Conservation (phyloP, 2,797 vertebrate genomes). For the Tragopan temminckii region DNA sequence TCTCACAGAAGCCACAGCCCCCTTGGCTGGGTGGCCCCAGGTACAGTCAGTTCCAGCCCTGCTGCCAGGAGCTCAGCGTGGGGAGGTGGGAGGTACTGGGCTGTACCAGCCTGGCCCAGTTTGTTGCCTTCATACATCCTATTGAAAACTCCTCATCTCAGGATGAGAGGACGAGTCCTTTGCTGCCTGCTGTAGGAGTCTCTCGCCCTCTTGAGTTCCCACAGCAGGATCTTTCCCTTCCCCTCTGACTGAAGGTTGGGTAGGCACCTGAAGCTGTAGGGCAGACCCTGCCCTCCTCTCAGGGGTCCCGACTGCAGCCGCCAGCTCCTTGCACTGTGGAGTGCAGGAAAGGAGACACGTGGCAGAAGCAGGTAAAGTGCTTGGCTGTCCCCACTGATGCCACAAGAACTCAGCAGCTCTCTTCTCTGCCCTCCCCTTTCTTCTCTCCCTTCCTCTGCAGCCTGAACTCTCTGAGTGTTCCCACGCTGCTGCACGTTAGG, state of each 20-base stretch:
- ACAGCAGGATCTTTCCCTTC: background rate
- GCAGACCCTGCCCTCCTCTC: background rate
- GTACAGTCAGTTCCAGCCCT: rapidly evolving
- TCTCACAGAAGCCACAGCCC: background rate
- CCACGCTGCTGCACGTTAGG: rapidly evolving
- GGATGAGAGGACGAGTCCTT: background rate
- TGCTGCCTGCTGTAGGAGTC: background rate
- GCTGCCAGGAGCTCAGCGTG: background rate
- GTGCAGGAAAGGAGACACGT: rapidly evolving
- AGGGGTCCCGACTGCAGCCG: background rate
- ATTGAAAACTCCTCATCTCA: rapidly evolving
- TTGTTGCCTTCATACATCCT: rapidly evolving
- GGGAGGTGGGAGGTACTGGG: background rate
- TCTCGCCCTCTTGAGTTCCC: no score
- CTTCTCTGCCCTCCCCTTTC: background rate
- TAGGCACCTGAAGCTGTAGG: background rate
- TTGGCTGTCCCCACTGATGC: background rate
- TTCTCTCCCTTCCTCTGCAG: background rate
- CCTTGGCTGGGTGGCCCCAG: background rate
- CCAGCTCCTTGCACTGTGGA: background rate
- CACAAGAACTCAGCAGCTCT: background rate
- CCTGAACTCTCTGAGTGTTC: background rate
- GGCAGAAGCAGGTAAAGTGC: constrained; percentile 15
- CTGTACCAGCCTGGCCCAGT: background rate
- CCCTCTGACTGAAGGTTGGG: background rate